Base-by-base conservation (phyloP, 2,888 invertebrate genomes). In the Lysandra coridon region DNA sequence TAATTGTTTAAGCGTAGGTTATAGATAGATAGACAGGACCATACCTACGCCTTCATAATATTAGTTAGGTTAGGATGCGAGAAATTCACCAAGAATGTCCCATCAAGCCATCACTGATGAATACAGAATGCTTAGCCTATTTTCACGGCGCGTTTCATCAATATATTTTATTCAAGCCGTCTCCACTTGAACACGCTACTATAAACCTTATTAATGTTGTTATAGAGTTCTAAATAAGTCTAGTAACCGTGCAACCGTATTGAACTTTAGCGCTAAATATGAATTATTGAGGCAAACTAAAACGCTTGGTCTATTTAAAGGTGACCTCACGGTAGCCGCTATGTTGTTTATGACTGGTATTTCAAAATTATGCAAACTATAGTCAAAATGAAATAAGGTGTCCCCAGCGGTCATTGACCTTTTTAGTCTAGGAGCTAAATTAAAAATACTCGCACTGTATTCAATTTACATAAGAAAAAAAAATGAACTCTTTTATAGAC, bases 91-190 rank as follows among this genome's bases (percentile, higher is more conserved):
- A 40, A 6, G 0, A 40, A 40, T 40, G 23, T 40, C 1, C 1
- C 40, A 40, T 40, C 40, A 40, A 40, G 0, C 81, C 84, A 80
- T 73, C 79, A 82, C 83, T 88, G 85, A 87, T 85, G 85, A 86
- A 89, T 90, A 86, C 88, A 87, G 81, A 85, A 84, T 85, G 83
- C 83, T 81, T 82, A 82, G 81, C 79, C 85, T 85, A 84, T 87
- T 86, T 84, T 82, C 84, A 84, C 84, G 81, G 80, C 83, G 83
- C 84, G 84, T 89, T 90, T 88, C 87, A 89, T 87, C 86, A 87
- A 82, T 85, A 88, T 90, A 86, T 88, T 87, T 90, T 88, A 90
- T 90, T 90, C 88, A 90, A 30, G 53, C 57, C 49, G 30, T 1
- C 57, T 17, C 14, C 7, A 76, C 76, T 79, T 62, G 44, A 6